Base-by-base conservation (phyloP, 30 jellyfish, hydroid and myxozoan species). In the Aurelia aurita region DNA sequence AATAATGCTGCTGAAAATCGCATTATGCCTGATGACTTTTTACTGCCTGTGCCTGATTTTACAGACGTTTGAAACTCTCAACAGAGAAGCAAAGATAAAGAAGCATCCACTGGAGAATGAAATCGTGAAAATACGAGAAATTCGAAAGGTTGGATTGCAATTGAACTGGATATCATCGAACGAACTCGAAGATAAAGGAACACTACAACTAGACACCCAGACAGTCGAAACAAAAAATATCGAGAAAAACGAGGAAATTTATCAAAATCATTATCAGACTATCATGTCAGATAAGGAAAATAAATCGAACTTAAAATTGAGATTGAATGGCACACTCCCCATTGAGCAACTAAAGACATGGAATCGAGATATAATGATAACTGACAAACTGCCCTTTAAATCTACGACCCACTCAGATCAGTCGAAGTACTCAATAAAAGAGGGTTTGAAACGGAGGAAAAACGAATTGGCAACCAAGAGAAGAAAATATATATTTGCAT, bases 401-500 rank as follows among this genome's bases (percentile, higher is more conserved):
- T 15, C 29, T 22, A 63, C 75, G n/a, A 32, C 80, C 19, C 27
- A 68, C 22, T 58, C 59, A 19, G 61, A 27, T 5, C 59, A 35
- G 47, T 25, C 22, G 53, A 59, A 43, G 32, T 3, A 14, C 32
- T 54, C 26, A n/a, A 45, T 77, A 58, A 27, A 32, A 62, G 69
- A 58, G 32, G 79, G 29, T 67, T 67, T 67, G n/a, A 29, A 26
- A 18, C 57, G 58, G n/a, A 25, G 79, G 53, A 23, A 20, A 20
- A 58, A 81, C 19, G 77, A 67, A 22, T 7, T 21, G 8, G 43
- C 28, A 20, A 14, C 65, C 18, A 16, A 39, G 26, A 69, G 69
- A 25, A 51, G 91, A 51, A 71, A 69, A 80, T 94, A 68, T 63
- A 71, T 94, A 20, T 89, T 88, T 55, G 78, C 96, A 18, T 26